phyloP scores from a whole-genome alignment of 1,140 invertebrate genomes.

The Drosophila persimilis region DNA sequence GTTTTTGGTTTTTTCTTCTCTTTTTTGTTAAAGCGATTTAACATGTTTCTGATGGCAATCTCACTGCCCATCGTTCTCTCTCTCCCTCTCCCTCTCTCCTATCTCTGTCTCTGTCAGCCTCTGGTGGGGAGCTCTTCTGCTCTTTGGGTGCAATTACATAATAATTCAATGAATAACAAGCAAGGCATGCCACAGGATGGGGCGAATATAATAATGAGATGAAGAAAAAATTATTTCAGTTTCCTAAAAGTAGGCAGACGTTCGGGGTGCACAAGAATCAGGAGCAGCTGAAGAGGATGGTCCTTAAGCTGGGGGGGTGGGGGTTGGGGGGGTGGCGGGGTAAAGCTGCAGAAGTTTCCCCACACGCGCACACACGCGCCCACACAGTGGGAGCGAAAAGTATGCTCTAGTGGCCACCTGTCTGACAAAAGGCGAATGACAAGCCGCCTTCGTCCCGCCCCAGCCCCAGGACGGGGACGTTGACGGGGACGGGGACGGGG shows the following conservation, averaged over 20 bases:
- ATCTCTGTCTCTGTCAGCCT: conserved; percentile 4
- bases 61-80: conserved; percentile 2
- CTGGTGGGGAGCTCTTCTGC: conserved; percentile 14
- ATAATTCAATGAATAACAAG: conserved; percentile 77
- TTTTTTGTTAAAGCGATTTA: conserved; percentile 50
- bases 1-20: background rate
- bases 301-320: background rate
- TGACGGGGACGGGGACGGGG: too few relatives aligned
- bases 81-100: background rate
- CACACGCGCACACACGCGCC: conserved; percentile 10
- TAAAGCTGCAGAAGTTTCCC: background rate
- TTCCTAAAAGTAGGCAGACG: conserved; percentile 26
- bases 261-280: too few relatives aligned
- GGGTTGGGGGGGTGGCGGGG: too few relatives aligned
- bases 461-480: conserved; percentile 17
- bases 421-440: conserved; percentile 23
- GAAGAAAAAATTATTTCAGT: conserved; percentile 3
- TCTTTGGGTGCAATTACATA: conserved; percentile 63
- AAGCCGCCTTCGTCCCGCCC: conserved; percentile 4
- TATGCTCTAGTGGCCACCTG: conserved; percentile 39
- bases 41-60: conserved; percentile 34
- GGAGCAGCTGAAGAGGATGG: conserved; percentile 11
- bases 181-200: conserved; percentile 6
- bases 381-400: conserved; percentile 3
- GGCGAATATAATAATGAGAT: conserved; percentile 32